A percentile compares a stretch with the other conserved stretches of the same genome.
These are phyloP conservation scores for Acropternis orthonyx DNA, from an alignment of 2,797 vertebrate genomes.

Conservation along the genomic window DNA sequence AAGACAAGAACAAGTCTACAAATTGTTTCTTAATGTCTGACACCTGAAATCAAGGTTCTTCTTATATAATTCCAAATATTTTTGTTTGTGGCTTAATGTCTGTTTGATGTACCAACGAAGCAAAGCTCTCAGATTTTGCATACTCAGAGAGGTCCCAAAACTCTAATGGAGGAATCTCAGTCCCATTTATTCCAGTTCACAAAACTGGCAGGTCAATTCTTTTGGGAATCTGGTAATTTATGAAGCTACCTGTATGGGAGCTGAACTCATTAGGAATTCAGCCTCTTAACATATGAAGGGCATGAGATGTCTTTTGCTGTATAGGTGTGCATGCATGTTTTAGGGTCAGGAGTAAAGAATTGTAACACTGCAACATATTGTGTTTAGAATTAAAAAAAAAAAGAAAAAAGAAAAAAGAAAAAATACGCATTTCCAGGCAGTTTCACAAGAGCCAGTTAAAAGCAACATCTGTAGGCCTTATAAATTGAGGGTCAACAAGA, in stretches of 20 bases:
- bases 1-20: background rate
- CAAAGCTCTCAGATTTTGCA: background rate
- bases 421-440: background rate
- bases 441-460: constrained; percentile 5
- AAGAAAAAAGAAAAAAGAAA: background rate
- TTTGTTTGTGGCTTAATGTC: background rate
- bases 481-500: background rate
- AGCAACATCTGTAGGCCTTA: background rate
- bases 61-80: background rate
- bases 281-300: background rate
- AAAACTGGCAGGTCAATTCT: background rate
- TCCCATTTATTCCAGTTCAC: background rate
- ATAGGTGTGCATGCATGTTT: background rate
- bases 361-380: background rate
- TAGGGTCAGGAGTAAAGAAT: background rate
- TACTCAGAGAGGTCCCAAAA: background rate
- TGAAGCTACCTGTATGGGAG: background rate
- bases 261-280: background rate
- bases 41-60: background rate
- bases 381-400: background rate
- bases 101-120: background rate
- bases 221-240: background rate
- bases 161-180: background rate
- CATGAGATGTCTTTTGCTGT: background rate
- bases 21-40: background rate